Percentiles rank a stretch among this genome's conserved stretches.
Conservation (phyloP, 2,113 vertebrate genomes). For the Hemicordylus capensis region DNA sequence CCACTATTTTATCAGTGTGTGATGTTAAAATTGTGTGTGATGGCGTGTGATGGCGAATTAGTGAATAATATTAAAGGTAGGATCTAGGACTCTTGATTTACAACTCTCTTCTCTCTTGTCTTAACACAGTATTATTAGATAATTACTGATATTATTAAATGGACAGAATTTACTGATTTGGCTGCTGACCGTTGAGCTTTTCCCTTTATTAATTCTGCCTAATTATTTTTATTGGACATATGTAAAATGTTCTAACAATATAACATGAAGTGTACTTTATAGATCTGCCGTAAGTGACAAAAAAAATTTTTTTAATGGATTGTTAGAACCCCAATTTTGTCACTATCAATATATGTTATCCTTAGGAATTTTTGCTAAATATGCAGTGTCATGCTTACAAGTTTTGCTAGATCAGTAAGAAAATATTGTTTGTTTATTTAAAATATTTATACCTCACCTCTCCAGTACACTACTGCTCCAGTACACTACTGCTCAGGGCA, state of each 20-base stretch:
- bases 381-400: too few species aligned
- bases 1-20: neutral
- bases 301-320: neutral
- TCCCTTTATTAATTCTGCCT: neutral
- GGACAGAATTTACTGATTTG: neutral
- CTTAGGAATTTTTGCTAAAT: neutral
- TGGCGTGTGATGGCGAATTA: neutral
- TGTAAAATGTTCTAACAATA: neutral
- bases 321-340: neutral
- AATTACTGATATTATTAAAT: too few species aligned
- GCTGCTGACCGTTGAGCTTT: neutral
- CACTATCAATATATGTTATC: neutral
- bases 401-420: too few species aligned
- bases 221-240: neutral
- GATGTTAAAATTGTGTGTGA: too few species aligned
- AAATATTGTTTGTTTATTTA: too few species aligned
- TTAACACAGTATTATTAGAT: neutral
- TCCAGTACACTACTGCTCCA: too few species aligned
- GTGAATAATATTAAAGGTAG: neutral
- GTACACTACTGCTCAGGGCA: too few species aligned
- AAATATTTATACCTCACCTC: too few species aligned
- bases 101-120: neutral
- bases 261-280: neutral
- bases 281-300: neutral
- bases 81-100: neutral